phyloP scores from a whole-genome alignment of 2,888 invertebrate genomes.

The Lasioglossum malachurum region DNA sequence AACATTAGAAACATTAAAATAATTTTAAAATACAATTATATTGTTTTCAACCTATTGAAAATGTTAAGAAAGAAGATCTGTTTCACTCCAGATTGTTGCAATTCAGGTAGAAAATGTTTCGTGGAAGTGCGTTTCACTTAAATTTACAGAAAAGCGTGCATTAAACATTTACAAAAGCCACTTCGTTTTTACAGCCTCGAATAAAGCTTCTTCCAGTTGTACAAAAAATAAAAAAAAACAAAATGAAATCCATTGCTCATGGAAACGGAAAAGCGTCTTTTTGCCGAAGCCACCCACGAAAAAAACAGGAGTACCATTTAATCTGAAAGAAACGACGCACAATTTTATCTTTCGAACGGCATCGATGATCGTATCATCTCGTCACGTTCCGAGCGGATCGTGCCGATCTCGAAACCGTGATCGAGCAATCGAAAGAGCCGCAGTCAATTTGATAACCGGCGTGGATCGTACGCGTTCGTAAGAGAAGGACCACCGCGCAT shows the following conservation, averaged over 20 bases:
- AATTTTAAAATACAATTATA: no score
- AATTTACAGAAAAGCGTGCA: background rate
- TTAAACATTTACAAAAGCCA: background rate
- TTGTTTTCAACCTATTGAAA: no score
- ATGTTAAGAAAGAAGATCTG: no score
- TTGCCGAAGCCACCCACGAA: background rate
- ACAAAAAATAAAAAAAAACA: background rate
- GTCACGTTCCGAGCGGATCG: background rate
- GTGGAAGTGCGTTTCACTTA: no score
- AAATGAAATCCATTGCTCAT: background rate
- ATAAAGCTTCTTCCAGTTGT: background rate
- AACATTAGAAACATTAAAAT: no score
- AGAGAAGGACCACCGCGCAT: background rate
- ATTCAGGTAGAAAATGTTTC: no score
- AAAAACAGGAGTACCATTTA: background rate
- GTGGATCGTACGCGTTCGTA: background rate
- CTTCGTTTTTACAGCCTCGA: no score
- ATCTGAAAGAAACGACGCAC: background rate
- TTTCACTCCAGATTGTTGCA: no score
- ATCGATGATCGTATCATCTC: background rate
- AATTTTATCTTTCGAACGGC: background rate
- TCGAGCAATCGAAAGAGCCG: constrained; percentile 24
- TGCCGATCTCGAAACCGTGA: background rate
- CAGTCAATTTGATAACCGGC: constrained; percentile 15
- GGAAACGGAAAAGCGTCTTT: no score